Conservation (phyloP, 1,140 invertebrate species). For the Papilio aristodemus region DNA sequence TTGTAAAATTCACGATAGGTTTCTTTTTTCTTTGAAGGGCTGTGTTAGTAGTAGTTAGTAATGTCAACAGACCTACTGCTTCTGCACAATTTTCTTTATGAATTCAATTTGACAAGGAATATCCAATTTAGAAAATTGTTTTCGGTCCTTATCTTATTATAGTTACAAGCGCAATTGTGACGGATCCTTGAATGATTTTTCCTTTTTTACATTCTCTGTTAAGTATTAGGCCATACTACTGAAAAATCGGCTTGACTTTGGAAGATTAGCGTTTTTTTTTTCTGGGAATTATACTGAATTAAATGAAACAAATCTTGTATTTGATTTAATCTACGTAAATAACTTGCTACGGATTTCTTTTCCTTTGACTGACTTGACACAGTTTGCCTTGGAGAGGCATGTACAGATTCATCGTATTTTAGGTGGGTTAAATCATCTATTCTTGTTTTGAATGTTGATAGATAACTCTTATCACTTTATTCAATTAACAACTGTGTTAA, state of each 20-base stretch:
- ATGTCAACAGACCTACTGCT: neutral
- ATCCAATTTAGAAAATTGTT: slow-evolving; percentile 13
- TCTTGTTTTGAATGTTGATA: no score
- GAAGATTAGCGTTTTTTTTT: neutral
- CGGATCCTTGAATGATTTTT: neutral
- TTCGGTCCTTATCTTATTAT: slow-evolving; percentile 15
- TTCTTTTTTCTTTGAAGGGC: no score
- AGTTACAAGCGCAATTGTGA: slow-evolving; percentile 5
- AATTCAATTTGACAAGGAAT: slow-evolving; percentile 14
- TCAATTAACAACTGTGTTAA: no score
- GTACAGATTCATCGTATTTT: no score
- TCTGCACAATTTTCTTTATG: slow-evolving; percentile 8
- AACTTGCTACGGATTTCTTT: neutral
- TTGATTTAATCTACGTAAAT: neutral
- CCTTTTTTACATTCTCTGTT: no score
- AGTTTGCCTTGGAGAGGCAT: no score
- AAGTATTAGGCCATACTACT: no score
- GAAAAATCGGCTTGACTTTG: neutral
- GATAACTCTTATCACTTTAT: no score
- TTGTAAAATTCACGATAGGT: no score
- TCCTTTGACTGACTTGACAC: no score
- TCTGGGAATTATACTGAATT: neutral
- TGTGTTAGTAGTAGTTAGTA: neutral
- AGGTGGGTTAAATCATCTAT: no score
- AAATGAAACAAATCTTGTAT: neutral